Evolutionary conservation across 2,113 vertebrate genomes (phyloP).

Genomic region (Sturnus vulgaris): DNA sequence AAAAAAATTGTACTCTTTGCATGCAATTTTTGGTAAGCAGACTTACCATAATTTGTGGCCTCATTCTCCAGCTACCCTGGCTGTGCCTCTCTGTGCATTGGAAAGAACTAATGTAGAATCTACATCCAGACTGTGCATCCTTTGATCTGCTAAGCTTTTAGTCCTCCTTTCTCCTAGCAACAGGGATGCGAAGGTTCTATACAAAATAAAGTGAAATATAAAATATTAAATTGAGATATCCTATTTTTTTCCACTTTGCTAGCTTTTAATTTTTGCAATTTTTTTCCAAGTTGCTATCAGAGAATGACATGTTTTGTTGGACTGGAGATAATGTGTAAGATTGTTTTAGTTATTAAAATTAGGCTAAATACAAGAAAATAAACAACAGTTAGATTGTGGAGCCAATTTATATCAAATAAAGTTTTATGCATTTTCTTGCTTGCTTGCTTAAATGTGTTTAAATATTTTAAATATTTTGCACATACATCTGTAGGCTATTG

Average conservation of each 20-base stretch:
- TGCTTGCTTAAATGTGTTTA: background rate
- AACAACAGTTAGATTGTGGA: background rate
- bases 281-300: background rate
- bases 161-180: background rate
- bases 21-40: background rate
- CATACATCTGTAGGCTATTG: rapidly evolving
- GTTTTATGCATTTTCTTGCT: background rate
- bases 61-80: background rate
- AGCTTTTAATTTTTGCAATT: background rate
- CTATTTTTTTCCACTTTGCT: background rate
- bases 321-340: background rate
- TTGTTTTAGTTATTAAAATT: background rate
- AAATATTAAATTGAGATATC: background rate
- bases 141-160: background rate
- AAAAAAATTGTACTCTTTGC: rapidly evolving
- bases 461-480: background rate
- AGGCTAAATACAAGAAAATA: background rate
- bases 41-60: background rate
- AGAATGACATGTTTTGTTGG: background rate
- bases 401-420: background rate
- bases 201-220: background rate
- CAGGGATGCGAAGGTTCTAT: background rate
- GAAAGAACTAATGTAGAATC: background rate
- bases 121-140: background rate
- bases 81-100: background rate